Percentiles rank a stretch among this genome's conserved stretches.
Evolutionary conservation across 35 echinoderm and acorn worm genomes (phyloP).

Genomic region (Lytechinus pictus): DNA sequence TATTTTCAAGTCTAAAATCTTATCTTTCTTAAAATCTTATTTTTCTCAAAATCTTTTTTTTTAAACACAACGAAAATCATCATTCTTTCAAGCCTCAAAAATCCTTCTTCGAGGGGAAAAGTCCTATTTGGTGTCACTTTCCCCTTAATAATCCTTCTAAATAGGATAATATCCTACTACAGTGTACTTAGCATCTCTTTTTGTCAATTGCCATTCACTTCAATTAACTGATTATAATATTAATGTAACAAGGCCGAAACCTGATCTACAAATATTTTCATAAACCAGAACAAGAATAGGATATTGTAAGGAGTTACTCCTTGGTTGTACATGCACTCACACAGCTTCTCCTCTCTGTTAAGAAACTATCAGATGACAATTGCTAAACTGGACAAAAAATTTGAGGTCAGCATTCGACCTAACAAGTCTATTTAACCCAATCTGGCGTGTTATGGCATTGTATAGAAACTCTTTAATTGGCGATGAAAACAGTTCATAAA

Average conservation of each 20-base stretch:
- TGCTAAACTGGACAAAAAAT: neutral
- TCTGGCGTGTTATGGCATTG: neutral
- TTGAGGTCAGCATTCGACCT: neutral
- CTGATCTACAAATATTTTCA: neutral
- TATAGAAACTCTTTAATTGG: neutral
- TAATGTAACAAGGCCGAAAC: too few species aligned
- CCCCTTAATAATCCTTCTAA: too few species aligned
- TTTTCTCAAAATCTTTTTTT: too few species aligned
- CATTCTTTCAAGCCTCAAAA: too few species aligned
- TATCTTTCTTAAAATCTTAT: too few species aligned
- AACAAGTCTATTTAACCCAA: neutral
- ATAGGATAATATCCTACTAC: too few species aligned
- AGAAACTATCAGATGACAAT: neutral
- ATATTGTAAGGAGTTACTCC: neutral
- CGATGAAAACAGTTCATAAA: neutral
- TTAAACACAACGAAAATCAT: too few species aligned
- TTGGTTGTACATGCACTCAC: neutral
- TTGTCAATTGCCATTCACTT: too few species aligned
- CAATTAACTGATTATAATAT: too few species aligned
- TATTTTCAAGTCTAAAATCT: too few species aligned
- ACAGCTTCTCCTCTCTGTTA: neutral
- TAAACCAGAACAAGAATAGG: neutral
- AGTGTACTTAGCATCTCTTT: neutral
- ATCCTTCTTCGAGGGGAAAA: too few species aligned
- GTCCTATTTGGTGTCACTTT: too few species aligned